A percentile compares a stretch with the other conserved stretches of the same genome.
Evolutionary conservation across 2,113 vertebrate genomes (phyloP).

Genomic region (Paratilapia polleni): DNA sequence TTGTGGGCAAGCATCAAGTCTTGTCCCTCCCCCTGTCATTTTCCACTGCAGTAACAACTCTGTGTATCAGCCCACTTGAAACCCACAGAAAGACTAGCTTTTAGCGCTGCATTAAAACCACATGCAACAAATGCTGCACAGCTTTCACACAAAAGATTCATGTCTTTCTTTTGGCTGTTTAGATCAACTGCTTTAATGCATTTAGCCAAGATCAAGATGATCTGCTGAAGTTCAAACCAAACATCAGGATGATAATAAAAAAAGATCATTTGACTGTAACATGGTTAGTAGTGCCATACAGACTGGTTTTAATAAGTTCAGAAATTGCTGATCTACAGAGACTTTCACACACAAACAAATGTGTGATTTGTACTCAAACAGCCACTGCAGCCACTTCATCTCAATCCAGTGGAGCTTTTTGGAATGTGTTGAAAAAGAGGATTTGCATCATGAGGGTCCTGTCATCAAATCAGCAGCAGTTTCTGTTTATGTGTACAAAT

Average conservation of each 20-base stretch:
- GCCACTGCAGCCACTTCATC: neutral
- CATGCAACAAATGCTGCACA: neutral
- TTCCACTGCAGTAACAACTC: accelerated
- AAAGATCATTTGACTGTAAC: no score
- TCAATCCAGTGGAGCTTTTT: neutral
- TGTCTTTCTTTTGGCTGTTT: no score
- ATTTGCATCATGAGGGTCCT: neutral
- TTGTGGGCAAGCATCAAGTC: neutral
- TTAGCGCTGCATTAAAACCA: neutral
- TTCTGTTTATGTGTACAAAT: no score
- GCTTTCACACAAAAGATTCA: neutral
- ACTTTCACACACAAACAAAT: no score
- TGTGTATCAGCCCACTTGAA: neutral
- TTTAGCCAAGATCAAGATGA: no score
- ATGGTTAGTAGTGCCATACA: no score
- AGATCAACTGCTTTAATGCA: no score
- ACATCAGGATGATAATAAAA: no score
- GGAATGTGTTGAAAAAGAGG: neutral
- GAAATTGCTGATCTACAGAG: no score
- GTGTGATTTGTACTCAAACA: neutral
- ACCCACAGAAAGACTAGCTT: neutral
- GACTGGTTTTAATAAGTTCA: no score
- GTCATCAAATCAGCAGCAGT: no score
- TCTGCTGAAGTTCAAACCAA: no score
- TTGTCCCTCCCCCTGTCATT: neutral